Conservation (phyloP, 2,113 vertebrate species). For the Ploceus nigricollis region DNA sequence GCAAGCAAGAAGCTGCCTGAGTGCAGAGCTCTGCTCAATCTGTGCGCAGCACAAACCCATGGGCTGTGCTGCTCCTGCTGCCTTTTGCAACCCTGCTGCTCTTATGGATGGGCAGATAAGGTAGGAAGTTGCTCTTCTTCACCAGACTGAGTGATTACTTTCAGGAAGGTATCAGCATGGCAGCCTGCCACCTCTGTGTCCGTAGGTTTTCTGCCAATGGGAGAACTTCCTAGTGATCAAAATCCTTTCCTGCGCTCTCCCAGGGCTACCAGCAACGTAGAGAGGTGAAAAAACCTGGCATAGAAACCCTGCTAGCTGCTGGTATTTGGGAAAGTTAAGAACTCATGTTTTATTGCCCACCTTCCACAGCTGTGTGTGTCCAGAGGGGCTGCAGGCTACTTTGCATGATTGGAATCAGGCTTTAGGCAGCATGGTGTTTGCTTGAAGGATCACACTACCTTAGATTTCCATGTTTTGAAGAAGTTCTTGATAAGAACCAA, state of each 20-base stretch:
- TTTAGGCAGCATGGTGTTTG: background rate
- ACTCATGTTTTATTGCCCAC: background rate
- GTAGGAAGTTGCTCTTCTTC: conserved; percentile 27
- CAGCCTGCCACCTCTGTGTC: background rate
- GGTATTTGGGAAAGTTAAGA: background rate
- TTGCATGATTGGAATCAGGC: background rate
- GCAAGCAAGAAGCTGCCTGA: background rate
- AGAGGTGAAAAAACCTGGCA: background rate
- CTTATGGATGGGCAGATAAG: background rate
- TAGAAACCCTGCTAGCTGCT: background rate
- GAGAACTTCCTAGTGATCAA: background rate
- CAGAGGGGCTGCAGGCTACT: background rate
- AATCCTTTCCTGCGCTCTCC: background rate
- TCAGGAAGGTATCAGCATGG: background rate
- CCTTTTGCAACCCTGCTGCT: background rate
- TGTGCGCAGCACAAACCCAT: background rate
- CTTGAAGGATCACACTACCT: background rate
- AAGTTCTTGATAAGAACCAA: conserved; percentile 35
- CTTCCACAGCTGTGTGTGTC: background rate
- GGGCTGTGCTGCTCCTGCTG: background rate
- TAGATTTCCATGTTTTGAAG: background rate
- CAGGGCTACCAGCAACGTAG: background rate
- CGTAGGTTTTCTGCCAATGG: background rate
- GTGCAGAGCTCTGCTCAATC: accelerated
- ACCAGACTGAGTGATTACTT: conserved; percentile 39